A percentile compares a stretch with the other conserved stretches of the same genome.
These are phyloP conservation scores for Prionailurus bengalensis DNA, from an alignment of 2,113 vertebrate species.

Conservation along the genomic window DNA sequence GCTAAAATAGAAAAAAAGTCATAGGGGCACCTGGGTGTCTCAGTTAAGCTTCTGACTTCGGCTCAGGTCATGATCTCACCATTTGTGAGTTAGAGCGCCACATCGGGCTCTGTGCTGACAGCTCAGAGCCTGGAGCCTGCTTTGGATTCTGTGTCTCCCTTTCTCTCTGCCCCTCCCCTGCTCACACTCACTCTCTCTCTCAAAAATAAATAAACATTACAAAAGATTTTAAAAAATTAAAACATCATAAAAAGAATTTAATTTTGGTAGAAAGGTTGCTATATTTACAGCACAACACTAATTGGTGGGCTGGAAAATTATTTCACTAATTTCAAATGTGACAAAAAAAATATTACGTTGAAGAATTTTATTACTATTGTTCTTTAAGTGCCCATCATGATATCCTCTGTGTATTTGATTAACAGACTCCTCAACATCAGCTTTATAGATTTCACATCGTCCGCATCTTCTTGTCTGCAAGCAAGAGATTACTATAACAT, in stretches of 20 bases:
- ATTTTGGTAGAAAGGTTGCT: neutral
- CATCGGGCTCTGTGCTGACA: no score
- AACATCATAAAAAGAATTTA: neutral
- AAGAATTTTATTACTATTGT: neutral
- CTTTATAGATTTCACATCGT: neutral
- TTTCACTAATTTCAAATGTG: neutral
- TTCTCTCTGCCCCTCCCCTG: no score
- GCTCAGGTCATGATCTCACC: no score
- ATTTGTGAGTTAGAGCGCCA: no score
- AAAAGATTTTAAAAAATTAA: no score
- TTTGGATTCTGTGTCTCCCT: no score
- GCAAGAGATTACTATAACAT: neutral
- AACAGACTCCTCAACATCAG: neutral
- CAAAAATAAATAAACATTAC: no score
- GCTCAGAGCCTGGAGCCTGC: no score
- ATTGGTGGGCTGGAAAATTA: neutral
- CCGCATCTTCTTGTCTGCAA: neutral
- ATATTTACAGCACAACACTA: neutral
- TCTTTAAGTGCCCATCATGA: neutral
- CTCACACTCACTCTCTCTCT: no score
- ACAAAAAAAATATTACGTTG: neutral
- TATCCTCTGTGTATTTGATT: neutral
- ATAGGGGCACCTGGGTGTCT: neutral
- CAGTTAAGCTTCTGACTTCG: no score
- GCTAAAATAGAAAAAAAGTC: neutral